Base-by-base conservation (phyloP, 2,113 vertebrate genomes). In the Psophia crepitans region DNA sequence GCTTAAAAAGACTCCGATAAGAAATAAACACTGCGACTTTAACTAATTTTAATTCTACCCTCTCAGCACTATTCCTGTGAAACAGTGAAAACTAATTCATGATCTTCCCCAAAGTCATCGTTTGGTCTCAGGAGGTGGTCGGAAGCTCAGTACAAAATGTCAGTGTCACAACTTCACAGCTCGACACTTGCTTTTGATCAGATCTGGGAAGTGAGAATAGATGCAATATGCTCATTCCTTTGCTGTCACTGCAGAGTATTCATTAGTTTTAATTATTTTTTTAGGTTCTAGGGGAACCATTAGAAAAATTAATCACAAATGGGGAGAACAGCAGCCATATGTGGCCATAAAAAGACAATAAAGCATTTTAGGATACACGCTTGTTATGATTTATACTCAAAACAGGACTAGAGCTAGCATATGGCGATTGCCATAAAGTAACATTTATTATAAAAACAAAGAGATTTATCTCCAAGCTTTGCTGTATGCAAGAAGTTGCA, bases 201-300 rank as follows among this genome's bases (percentile, higher is more conserved):
- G 84, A 37, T 24, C 78, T 66, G 82, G 48, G 79, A 83, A 75
- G 43, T 22, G 87, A 94, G 83, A 73, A 60, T 64, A 84, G 84
- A 93, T 61, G 83, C 96, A 95, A 85, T 74, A 63, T 63, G 96
- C 79, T 95, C 63, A 15, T 53, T 61, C 91, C 93, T 89, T 86
- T 58, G 37, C 81, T 88, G 89, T 75, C 89, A 68, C 73, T 22
- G 68, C 21, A 5, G 79, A 97, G 66, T 37, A 54, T 96, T 98
- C 97, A 98, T 98, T 95, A 97, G 93, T 92, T 97, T 95, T 96
- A 97, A 98, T 98, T 98, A 94, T 97, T 97, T 98, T 98, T 96
- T 94, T 78, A 89, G 96, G 96, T 97, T 96, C 97, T 97, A 94
- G 73, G 93, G 97, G 97, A 97, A 54, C 89, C 90, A 84, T 98